Conservation (phyloP, 2,888 invertebrate genomes). For the Dyspetes luteomarginatus region DNA sequence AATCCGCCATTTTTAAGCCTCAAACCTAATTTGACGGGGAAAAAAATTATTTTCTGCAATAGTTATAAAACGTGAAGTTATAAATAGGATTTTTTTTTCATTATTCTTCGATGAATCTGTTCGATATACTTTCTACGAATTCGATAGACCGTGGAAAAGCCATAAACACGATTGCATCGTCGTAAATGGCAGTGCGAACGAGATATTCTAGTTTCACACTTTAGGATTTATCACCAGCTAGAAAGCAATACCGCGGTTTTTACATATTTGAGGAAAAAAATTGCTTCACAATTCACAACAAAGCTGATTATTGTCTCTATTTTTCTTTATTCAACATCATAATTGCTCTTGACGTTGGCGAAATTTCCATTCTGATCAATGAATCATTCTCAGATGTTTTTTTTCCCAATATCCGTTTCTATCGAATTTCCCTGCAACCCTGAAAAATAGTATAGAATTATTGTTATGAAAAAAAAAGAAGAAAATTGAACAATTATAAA, state of each 20-base stretch:
- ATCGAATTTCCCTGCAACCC: no score
- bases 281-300: not conserved
- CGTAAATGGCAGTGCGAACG: not conserved
- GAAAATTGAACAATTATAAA: not conserved
- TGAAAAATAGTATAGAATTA: not conserved
- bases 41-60: not conserved
- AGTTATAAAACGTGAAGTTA: not conserved
- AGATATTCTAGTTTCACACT: not conserved
- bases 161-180: constrained; percentile 15
- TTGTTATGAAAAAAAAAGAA: not conserved
- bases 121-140: constrained; percentile 37
- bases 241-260: constrained; percentile 18
- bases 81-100: not conserved
- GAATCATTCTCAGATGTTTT: not conserved
- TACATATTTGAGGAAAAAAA: not conserved
- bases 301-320: not conserved
- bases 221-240: constrained; percentile 12
- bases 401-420: no score
- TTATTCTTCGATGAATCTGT: not conserved
- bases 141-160: constrained; percentile 29
- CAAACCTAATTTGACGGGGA: not conserved
- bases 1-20: no score
- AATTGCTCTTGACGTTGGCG: no score
- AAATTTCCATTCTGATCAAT: not conserved
- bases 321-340: no score